phyloP scores from a whole-genome alignment of 2,888 invertebrate genomes.

The Bembecia ichneumoniformis region DNA sequence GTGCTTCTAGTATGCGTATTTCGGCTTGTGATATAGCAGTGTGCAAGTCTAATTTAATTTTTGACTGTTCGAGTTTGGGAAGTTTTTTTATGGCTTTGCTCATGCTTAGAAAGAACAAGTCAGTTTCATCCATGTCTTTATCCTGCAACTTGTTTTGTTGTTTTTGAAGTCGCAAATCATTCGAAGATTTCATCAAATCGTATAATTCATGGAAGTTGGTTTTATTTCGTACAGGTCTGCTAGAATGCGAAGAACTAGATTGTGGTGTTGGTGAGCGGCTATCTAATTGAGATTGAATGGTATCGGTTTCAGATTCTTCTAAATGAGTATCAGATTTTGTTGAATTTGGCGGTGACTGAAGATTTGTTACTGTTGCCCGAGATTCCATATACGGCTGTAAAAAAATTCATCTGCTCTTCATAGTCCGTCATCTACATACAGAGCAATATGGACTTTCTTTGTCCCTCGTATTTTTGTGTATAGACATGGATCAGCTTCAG shows the following conservation, averaged over 20 bases:
- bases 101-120: slow-evolving; percentile 20
- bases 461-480: too few species aligned
- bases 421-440: too few species aligned
- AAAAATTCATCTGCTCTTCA: slow-evolving; percentile 1
- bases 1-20: slow-evolving; percentile 11
- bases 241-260: neutral
- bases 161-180: slow-evolving; percentile 12
- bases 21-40: slow-evolving; percentile 16
- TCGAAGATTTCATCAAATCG: slow-evolving; percentile 15
- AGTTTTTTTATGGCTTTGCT: slow-evolving; percentile 18
- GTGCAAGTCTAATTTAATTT: slow-evolving; percentile 20
- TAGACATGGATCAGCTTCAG: slow-evolving; percentile 1
- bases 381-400: neutral
- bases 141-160: slow-evolving; percentile 7
- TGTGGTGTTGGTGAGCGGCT: neutral
- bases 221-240: neutral
- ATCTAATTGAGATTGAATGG: neutral
- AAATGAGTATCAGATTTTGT: neutral
- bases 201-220: slow-evolving; percentile 8
- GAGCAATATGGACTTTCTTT: too few species aligned
- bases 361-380: neutral
- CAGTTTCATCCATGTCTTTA: slow-evolving; percentile 21
- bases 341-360: neutral
- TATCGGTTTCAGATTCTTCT: neutral
- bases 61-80: slow-evolving; percentile 18